phyloP scores from a whole-genome alignment of 1,140 invertebrate species.

The Nephotettix cincticeps region DNA sequence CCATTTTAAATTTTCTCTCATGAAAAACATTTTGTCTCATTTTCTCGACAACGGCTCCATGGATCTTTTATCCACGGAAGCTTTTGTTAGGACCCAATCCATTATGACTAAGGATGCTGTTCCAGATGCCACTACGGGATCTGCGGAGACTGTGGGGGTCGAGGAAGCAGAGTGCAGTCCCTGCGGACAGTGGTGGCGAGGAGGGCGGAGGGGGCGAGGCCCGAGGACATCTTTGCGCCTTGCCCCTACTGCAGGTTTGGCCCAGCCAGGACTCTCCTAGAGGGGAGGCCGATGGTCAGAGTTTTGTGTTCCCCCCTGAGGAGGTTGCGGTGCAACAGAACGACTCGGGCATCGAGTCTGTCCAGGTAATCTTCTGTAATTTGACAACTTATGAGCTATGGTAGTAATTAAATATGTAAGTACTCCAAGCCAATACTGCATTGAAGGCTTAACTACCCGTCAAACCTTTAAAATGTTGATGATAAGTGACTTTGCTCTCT shows the following conservation, averaged over 20 bases:
- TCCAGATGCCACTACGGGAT: conserved; percentile 34
- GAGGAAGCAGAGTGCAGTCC: conserved; percentile 31
- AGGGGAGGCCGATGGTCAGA: conserved; percentile 65
- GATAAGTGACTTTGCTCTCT: no score
- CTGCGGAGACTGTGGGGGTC: conserved; percentile 32
- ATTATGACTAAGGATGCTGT: neutral
- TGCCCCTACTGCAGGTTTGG: conserved; percentile 48
- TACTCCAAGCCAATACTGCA: no score
- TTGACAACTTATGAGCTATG: no score
- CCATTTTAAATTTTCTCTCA: no score
- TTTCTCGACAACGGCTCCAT: no score
- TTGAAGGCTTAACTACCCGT: no score
- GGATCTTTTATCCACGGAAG: no score
- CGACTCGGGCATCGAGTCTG: conserved; percentile 68
- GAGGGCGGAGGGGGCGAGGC: neutral
- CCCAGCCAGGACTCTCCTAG: conserved; percentile 63
- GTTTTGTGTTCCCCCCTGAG: conserved; percentile 61
- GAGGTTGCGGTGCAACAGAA: conserved; percentile 44
- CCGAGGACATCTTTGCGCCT: neutral
- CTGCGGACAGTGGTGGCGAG: conserved; percentile 22
- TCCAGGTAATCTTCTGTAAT: conserved; percentile 55
- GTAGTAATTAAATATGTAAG: no score
- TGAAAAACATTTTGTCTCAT: no score
- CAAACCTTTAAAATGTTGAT: no score
- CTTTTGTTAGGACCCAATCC: no score